Percentiles rank a stretch among this genome's conserved stretches.
phyloP scores from a whole-genome alignment of 2,797 vertebrate genomes.

The Saguinus oedipus region DNA sequence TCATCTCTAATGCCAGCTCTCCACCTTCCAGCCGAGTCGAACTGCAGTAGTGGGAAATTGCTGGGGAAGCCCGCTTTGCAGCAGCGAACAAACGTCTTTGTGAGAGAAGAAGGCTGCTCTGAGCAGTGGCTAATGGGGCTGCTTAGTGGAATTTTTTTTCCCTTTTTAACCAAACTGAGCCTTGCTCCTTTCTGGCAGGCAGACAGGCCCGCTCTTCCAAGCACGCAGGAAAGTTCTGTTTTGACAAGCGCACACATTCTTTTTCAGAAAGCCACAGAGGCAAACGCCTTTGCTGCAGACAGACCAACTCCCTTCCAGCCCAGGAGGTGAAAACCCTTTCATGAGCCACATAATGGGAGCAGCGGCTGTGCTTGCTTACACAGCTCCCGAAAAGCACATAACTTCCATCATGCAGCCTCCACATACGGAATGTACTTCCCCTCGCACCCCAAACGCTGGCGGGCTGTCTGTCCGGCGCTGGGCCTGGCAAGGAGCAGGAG shows the following conservation, averaged over 20 bases:
- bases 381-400: background rate
- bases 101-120: background rate
- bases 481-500: conserved; percentile 52
- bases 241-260: conserved; percentile 69
- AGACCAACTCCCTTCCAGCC: conserved; percentile 44
- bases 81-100: background rate
- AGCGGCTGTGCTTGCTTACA: background rate
- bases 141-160: conserved; percentile 31
- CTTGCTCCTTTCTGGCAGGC: conserved; percentile 33
- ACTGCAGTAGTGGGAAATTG: background rate
- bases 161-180: background rate
- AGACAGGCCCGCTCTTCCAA: conserved; percentile 14
- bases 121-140: background rate
- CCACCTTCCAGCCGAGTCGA: background rate
- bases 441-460: background rate
- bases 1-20: background rate
- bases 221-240: conserved; percentile 58
- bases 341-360: background rate
- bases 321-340: background rate
- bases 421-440: background rate
- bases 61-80: background rate
- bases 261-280: conserved; percentile 55
- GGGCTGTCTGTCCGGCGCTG: conserved; percentile 8
- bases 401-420: background rate
- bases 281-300: conserved; percentile 21